These are phyloP conservation scores for Semnopithecus entellus DNA, from an alignment of 2,113 vertebrate genomes.

Conservation along the genomic window DNA sequence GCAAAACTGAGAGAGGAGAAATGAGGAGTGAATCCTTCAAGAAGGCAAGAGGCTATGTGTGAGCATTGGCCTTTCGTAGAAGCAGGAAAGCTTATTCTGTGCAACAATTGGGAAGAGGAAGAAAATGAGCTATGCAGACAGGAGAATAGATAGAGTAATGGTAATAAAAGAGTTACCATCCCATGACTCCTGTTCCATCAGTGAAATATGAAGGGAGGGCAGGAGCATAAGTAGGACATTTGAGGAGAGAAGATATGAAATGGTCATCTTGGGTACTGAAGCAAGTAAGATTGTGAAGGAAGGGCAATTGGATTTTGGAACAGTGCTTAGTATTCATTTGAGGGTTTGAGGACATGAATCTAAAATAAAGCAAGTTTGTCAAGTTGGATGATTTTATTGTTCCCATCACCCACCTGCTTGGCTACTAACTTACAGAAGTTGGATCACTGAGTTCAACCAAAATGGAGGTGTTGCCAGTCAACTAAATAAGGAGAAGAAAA, in stretches of 20 bases:
- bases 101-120: background rate
- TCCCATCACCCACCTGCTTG: background rate
- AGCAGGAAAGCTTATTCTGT: background rate
- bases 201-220: background rate
- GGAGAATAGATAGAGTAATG: background rate
- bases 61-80: background rate
- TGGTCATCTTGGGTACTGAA: background rate
- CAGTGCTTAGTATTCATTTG: background rate
- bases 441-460: background rate
- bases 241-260: background rate
- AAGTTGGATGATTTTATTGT: background rate
- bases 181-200: background rate
- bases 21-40: background rate
- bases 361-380: background rate
- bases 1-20: background rate
- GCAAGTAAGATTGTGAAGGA: background rate
- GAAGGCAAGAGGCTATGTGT: background rate
- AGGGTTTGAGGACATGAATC: conserved; percentile 18
- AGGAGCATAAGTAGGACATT: background rate
- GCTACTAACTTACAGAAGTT: background rate
- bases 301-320: background rate
- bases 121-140: background rate
- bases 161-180: background rate
- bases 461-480: background rate
- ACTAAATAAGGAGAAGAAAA: background rate